Evolutionary conservation across 2,888 invertebrate species (phyloP).

Genomic region (Himalopsyche japonica): DNA sequence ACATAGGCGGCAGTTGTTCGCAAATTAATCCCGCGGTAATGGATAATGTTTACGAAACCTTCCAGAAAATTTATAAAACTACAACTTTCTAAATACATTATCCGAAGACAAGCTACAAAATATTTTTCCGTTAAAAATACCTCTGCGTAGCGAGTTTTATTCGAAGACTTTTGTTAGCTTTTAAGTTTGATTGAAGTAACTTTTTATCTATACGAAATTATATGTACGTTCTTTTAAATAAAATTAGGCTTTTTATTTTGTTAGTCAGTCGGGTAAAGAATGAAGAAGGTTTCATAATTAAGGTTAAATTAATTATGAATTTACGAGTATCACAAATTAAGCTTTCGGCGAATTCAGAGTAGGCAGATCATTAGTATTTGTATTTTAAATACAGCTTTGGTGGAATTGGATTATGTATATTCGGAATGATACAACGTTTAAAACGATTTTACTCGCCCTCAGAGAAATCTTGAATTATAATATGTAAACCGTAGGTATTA

Average conservation of each 20-base stretch:
- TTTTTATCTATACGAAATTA: not conserved
- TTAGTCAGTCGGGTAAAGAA: not conserved
- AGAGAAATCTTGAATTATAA: not conserved
- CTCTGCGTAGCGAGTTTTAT: not conserved
- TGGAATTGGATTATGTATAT: not conserved
- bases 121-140: too few relatives aligned
- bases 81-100: too few relatives aligned
- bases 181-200: not conserved
- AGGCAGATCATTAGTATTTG: not conserved
- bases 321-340: not conserved
- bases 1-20: too few relatives aligned
- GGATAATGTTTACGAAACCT: too few relatives aligned
- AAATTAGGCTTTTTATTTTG: not conserved
- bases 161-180: not conserved
- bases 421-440: not conserved
- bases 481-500: not conserved
- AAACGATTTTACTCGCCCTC: not conserved
- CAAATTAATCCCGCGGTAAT: too few relatives aligned
- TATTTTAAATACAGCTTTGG: not conserved
- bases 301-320: not conserved
- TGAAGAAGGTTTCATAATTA: not conserved
- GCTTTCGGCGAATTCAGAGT: not conserved
- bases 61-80: too few relatives aligned
- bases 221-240: not conserved
- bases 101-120: too few relatives aligned